phyloP scores from a whole-genome alignment of 2,113 vertebrate species.

The Agapornis roseicollis region DNA sequence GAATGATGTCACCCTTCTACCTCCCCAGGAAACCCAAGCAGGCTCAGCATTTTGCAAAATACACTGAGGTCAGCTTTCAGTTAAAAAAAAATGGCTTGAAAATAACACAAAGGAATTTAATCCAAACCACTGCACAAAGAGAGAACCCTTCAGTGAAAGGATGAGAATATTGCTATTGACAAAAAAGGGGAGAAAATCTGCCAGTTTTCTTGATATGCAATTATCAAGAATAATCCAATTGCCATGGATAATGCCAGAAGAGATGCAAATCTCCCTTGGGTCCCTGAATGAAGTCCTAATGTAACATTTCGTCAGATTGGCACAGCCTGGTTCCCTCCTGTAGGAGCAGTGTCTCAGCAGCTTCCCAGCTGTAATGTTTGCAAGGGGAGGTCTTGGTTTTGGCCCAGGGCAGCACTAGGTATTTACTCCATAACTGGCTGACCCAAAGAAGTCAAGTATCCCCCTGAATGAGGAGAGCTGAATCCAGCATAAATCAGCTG shows the following conservation, averaged over 20 bases:
- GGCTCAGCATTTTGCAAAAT: constrained; percentile 5
- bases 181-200: not conserved
- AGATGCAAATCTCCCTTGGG: not conserved
- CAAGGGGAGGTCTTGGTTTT: not conserved
- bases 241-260: not conserved
- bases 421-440: not conserved
- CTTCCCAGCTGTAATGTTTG: not conserved
- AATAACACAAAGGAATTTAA: constrained; percentile 2
- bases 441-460: not conserved
- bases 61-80: not conserved
- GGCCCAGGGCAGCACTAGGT: not conserved
- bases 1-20: constrained; percentile 27
- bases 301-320: not conserved
- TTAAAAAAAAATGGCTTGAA: not conserved
- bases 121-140: not conserved
- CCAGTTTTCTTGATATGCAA: not conserved
- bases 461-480: not conserved
- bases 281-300: not conserved
- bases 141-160: not conserved
- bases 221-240: not conserved
- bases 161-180: not conserved
- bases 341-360: not conserved
- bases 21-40: not conserved
- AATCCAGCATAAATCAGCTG: not conserved
- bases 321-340: not conserved